Conservation (phyloP, 2,888 invertebrate species). For the Drosophila borborema region DNA sequence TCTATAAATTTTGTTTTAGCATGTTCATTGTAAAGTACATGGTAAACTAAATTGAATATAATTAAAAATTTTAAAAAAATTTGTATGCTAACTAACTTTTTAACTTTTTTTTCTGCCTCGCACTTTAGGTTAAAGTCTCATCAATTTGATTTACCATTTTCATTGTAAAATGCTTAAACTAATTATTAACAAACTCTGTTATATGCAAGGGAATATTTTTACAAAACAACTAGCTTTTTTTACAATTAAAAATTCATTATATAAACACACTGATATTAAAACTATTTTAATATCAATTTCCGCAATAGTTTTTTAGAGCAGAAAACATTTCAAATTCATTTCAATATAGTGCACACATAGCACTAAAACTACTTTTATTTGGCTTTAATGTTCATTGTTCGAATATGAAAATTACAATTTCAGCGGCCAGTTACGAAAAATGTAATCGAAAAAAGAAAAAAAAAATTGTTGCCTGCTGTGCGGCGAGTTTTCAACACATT, state of each 20-base stretch:
- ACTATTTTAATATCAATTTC: neutral
- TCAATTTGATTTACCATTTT: neutral
- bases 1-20: neutral
- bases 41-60: neutral
- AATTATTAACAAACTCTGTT: neutral
- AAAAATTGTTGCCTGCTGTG: conserved; percentile 8
- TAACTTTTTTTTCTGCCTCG: neutral
- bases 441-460: neutral
- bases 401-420: conserved; percentile 2
- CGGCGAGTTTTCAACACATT: conserved; percentile 31
- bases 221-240: neutral
- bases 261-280: neutral
- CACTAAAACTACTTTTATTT: neutral
- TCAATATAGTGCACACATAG: conserved; percentile 1
- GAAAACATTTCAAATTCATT: conserved; percentile 9
- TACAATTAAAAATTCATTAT: neutral
- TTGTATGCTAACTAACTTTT: neutral
- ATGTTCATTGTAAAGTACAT: neutral
- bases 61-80: neutral
- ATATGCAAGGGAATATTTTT: neutral
- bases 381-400: neutral
- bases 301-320: conserved; percentile 17
- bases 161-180: neutral
- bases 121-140: no score
- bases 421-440: conserved; percentile 13